phyloP scores from a whole-genome alignment of 2,888 invertebrate genomes.

The Aelia acuminata region DNA sequence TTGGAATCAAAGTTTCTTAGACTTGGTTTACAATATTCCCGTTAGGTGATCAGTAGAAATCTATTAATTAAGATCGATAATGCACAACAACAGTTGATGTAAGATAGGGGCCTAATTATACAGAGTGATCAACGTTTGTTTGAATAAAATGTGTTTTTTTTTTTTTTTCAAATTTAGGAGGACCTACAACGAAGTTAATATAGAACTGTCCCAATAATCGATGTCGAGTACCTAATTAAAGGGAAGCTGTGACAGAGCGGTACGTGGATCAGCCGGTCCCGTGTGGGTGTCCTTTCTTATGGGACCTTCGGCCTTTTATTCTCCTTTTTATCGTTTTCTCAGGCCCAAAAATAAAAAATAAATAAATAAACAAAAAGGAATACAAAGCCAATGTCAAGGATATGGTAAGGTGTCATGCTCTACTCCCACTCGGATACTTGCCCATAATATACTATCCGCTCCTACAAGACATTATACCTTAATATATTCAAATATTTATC shows the following conservation, averaged over 20 bases:
- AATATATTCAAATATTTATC: conserved; percentile 51
- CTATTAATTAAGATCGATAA: not conserved
- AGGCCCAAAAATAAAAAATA: too few relatives aligned
- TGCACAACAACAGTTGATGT: not conserved
- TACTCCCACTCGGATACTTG: conserved; percentile 45
- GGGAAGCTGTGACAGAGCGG: not conserved
- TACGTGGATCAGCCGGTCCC: not conserved
- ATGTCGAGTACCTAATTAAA: conserved; percentile 4
- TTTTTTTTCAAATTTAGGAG: not conserved
- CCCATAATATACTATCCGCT: conserved; percentile 37
- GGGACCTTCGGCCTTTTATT: conserved; percentile 36
- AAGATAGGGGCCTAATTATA: not conserved
- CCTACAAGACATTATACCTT: conserved; percentile 18
- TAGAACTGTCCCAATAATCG: not conserved
- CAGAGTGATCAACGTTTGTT: not conserved
- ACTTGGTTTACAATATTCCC: not conserved
- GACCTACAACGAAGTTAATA: not conserved
- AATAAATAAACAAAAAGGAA: conserved; percentile 30
- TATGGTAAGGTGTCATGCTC: conserved; percentile 51
- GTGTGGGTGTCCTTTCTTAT: conserved; percentile 49
- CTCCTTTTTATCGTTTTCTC: conserved; percentile 43
- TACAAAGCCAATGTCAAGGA: conserved; percentile 37
- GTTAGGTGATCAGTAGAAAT: not conserved
- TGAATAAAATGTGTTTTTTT: conserved; percentile 1
- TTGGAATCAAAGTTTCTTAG: too few relatives aligned